These are phyloP conservation scores for Falcunculus frontatus DNA, from an alignment of 2,113 vertebrate species.

Conservation along the genomic window DNA sequence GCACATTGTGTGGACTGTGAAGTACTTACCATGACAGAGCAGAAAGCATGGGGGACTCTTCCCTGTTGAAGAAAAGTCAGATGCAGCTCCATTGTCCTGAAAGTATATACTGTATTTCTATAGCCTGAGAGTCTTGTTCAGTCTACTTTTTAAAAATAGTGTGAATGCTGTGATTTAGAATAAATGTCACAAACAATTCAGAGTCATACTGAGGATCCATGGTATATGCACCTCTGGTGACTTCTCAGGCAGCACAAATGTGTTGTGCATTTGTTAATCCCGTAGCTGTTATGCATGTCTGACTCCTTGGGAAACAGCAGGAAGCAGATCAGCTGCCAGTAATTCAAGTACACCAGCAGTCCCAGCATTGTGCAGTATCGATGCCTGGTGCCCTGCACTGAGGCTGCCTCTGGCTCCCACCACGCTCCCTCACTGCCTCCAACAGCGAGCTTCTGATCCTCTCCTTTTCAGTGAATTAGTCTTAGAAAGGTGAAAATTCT, in stretches of 20 bases:
- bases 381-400: neutral
- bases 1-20: neutral
- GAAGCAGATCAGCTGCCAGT: neutral
- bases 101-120: neutral
- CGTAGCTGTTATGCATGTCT: fast-evolving
- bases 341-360: neutral
- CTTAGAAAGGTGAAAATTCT: neutral
- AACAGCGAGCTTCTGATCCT: fast-evolving
- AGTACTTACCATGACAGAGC: neutral
- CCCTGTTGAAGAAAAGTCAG: neutral
- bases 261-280: neutral
- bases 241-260: neutral
- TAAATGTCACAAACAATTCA: neutral
- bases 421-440: neutral
- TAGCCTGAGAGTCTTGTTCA: neutral
- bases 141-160: neutral
- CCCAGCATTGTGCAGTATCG: fast-evolving
- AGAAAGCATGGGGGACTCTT: neutral
- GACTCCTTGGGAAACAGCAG: neutral
- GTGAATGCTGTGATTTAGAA: neutral
- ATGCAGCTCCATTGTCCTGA: neutral
- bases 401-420: neutral
- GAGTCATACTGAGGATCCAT: neutral
- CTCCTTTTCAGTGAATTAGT: neutral
- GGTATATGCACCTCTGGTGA: neutral